Evolutionary conservation across 2,113 vertebrate species (phyloP).

Genomic region (Bubo bubo): DNA sequence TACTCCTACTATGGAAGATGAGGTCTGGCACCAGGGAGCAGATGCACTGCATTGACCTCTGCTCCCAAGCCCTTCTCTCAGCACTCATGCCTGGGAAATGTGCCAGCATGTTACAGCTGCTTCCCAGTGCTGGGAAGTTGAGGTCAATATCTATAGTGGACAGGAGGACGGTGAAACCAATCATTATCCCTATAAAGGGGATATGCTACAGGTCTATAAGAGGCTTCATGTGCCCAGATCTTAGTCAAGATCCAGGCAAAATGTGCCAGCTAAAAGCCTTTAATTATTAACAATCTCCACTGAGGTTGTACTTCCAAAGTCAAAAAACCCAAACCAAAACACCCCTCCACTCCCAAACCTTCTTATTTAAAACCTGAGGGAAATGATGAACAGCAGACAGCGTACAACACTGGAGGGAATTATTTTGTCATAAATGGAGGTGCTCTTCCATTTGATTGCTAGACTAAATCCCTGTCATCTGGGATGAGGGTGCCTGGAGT

Average conservation of each 20-base stretch:
- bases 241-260: neutral
- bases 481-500: neutral
- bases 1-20: neutral
- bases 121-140: neutral
- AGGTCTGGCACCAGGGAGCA: neutral
- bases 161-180: neutral
- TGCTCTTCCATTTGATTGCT: neutral
- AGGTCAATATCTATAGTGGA: neutral
- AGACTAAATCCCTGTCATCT: neutral
- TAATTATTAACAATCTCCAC: neutral
- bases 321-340: fast-evolving
- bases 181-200: neutral
- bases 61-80: neutral
- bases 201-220: neutral
- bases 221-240: neutral
- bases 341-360: fast-evolving
- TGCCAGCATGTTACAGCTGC: neutral
- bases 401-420: neutral
- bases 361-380: neutral
- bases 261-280: neutral
- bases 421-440: neutral
- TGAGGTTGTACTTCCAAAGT: neutral
- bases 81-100: neutral
- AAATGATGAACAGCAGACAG: neutral
- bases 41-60: neutral